Percentiles rank a stretch among this genome's conserved stretches.
These are phyloP conservation scores for Kryptolebias marmoratus DNA, from an alignment of 2,113 vertebrate species.

Conservation along the genomic window DNA sequence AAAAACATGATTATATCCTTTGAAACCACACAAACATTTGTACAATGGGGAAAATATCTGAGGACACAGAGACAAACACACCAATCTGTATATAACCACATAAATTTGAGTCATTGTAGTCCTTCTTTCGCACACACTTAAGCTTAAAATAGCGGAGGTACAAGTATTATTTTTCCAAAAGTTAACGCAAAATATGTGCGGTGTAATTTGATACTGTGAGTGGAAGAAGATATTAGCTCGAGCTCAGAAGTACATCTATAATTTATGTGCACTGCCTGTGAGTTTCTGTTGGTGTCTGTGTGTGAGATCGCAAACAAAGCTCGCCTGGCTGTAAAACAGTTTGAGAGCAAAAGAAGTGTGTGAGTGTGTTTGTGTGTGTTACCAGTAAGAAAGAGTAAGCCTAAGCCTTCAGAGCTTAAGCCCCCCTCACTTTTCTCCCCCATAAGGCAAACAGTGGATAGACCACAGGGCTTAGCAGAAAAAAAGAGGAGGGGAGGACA, in stretches of 20 bases:
- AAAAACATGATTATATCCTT: constrained; percentile 38
- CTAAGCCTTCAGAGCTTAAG: constrained; percentile 71
- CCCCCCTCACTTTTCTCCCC: constrained; percentile 68
- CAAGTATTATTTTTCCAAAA: constrained; percentile 18
- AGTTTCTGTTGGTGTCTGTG: constrained; percentile 29
- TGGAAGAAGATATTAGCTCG: constrained; percentile 53
- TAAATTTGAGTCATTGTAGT: constrained; percentile 16
- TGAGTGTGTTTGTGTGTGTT: constrained; percentile 42
- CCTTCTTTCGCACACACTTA: constrained; percentile 27
- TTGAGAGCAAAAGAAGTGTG: constrained; percentile 14
- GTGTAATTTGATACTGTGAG: constrained; percentile 47
- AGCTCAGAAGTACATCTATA: constrained; percentile 52
- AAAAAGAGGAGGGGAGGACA: constrained; percentile 72
- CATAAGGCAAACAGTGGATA: constrained; percentile 77
- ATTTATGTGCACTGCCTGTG: constrained; percentile 36
- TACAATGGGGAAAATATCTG: not conserved
- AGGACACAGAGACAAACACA: constrained; percentile 2
- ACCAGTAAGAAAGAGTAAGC: constrained; percentile 65
- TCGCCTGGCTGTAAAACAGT: constrained; percentile 32
- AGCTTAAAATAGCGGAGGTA: constrained; percentile 43
- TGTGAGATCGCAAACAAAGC: constrained; percentile 40
- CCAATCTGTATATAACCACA: constrained; percentile 33
- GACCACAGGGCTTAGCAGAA: constrained; percentile 73
- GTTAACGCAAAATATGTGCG: constrained; percentile 32
- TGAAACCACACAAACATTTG: not conserved